Evolutionary conservation across 2,113 vertebrate species (phyloP).

Genomic region (Vidua macroura): DNA sequence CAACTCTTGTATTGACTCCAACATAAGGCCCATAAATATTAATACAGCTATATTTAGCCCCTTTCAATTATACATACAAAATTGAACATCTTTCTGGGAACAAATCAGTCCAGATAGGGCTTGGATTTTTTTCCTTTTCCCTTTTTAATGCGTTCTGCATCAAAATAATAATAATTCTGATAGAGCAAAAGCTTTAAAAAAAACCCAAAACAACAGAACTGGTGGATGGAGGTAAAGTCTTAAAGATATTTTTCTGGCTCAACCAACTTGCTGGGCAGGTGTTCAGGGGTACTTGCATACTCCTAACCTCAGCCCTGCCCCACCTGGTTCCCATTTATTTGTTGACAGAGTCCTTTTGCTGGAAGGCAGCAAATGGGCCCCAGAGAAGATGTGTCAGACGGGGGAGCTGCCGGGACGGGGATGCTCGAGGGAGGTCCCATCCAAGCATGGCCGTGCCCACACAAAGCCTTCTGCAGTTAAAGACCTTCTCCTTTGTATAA

Average conservation of each 20-base stretch:
- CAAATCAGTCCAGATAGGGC: conserved; percentile 30
- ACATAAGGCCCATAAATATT: conserved; percentile 64
- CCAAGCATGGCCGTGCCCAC: not conserved
- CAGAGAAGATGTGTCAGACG: not conserved
- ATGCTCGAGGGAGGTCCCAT: not conserved
- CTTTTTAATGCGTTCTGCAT: conserved; percentile 3
- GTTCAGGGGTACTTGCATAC: not conserved
- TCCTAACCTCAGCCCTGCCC: not conserved
- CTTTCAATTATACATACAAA: conserved; percentile 65
- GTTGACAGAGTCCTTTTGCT: not conserved
- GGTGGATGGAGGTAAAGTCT: not conserved
- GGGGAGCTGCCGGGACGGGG: not conserved
- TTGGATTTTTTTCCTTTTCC: not conserved
- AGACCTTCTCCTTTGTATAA: conserved; percentile 13
- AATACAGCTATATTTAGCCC: conserved; percentile 64
- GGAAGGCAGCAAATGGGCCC: not conserved
- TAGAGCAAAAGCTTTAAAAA: not conserved
- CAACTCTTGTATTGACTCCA: conserved; percentile 55
- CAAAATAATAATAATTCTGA: conserved; percentile 17
- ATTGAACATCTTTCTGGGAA: conserved; percentile 58
- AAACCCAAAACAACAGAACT: not conserved
- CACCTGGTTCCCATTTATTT: not conserved
- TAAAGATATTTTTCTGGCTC: not conserved
- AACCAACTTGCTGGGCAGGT: not conserved
- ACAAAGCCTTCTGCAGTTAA: not conserved